Evolutionary conservation across 1,140 invertebrate species (phyloP).

Genomic region (Drosophila kurseongensis): DNA sequence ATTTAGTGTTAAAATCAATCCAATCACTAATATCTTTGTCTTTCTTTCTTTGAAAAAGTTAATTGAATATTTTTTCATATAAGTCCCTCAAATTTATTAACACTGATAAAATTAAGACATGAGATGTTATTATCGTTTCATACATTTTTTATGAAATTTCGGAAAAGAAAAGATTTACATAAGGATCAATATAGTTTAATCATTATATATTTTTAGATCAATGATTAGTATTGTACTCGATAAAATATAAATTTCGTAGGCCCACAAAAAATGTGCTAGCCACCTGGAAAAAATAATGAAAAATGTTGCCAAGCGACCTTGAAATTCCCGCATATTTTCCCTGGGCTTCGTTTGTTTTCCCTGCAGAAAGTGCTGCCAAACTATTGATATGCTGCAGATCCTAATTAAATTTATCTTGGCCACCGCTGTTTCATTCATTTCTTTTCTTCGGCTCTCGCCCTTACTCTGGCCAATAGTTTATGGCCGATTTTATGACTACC

Average conservation of each 20-base stretch:
- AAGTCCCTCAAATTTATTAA: background rate
- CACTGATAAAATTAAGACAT: too few relatives aligned
- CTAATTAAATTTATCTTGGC: slow-evolving; percentile 3
- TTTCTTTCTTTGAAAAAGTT: background rate
- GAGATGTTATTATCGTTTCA: too few relatives aligned
- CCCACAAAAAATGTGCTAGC: background rate
- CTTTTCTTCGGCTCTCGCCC: background rate
- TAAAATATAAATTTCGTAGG: background rate
- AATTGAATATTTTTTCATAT: background rate
- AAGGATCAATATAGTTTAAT: too few relatives aligned
- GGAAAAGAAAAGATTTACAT: too few relatives aligned
- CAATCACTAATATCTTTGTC: background rate
- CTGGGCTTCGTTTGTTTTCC: slow-evolving; percentile 12
- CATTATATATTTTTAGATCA: too few relatives aligned
- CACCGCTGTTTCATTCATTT: slow-evolving; percentile 30
- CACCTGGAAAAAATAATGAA: slow-evolving; percentile 25
- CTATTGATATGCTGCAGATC: slow-evolving; percentile 33
- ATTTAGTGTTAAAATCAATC: background rate
- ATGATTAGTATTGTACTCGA: background rate
- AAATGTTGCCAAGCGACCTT: slow-evolving; percentile 9
- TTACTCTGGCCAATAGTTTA: slow-evolving; percentile 39
- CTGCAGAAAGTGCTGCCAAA: slow-evolving; percentile 18
- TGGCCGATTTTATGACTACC: slow-evolving; percentile 60
- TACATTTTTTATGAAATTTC: too few relatives aligned
- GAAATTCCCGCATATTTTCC: slow-evolving; percentile 34